phyloP scores from a whole-genome alignment of 2,888 invertebrate genomes.

The Cryptus viduatorius region DNA sequence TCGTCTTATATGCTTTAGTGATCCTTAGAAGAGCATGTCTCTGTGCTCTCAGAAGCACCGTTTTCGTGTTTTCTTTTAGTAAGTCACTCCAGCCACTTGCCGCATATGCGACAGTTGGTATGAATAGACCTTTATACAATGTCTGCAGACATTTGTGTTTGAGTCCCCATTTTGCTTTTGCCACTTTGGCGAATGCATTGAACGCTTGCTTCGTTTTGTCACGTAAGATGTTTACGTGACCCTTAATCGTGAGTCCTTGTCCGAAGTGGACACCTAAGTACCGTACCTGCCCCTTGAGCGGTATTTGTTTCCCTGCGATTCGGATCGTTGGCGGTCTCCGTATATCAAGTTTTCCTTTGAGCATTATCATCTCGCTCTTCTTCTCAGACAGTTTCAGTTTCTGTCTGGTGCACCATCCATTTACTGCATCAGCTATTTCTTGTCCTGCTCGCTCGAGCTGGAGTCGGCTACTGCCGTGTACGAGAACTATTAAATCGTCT shows the following conservation, averaged over 20 bases:
- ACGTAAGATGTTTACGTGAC: neutral
- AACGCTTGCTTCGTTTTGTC: constrained; percentile 24
- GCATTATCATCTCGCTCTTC: constrained; percentile 45
- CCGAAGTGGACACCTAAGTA: constrained; percentile 55
- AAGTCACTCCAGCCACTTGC: constrained; percentile 53
- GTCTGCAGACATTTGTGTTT: constrained; percentile 44
- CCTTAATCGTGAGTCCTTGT: constrained; percentile 24
- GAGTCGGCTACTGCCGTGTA: constrained; percentile 9
- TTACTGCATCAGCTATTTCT: neutral
- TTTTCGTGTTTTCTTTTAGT: neutral
- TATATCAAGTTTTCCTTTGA: constrained; percentile 7
- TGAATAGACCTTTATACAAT: no score
- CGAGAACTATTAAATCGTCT: constrained; percentile 58
- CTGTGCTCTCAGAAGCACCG: constrained; percentile 2
- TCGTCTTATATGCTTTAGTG: constrained; percentile 49
- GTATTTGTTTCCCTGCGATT: no score
- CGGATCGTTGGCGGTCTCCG: constrained; percentile 4
- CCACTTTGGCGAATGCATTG: constrained; percentile 26
- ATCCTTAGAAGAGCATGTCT: constrained; percentile 8
- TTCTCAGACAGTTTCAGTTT: constrained; percentile 42
- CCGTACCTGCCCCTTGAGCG: neutral
- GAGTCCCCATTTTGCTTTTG: constrained; percentile 58
- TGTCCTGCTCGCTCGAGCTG: neutral
- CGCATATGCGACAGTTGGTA: constrained; percentile 58
- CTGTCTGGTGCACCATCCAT: constrained; percentile 30